Conservation (phyloP, 2,888 invertebrate genomes). For the Heliconius charithonia region DNA sequence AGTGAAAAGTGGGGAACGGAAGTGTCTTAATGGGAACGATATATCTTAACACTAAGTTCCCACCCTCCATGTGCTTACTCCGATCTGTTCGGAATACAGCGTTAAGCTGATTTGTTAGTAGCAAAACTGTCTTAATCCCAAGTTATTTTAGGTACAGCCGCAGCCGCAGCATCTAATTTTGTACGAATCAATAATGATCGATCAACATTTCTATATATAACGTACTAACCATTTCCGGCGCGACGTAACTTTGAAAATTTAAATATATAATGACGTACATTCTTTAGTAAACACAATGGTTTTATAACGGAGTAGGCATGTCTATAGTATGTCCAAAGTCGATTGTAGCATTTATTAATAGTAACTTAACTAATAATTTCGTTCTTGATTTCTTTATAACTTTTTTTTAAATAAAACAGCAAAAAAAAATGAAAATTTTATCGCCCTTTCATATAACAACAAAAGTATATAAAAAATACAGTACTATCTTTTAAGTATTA, state of each 20-base stretch:
- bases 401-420: too few species aligned
- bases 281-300: background rate
- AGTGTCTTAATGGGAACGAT: too few species aligned
- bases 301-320: background rate
- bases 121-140: slow-evolving; percentile 5
- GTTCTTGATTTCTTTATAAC: too few species aligned
- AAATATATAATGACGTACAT: slow-evolving; percentile 1
- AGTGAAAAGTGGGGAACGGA: too few species aligned
- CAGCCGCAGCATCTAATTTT: slow-evolving; percentile 36
- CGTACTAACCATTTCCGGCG: background rate
- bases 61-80: too few species aligned
- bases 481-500: background rate
- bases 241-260: background rate
- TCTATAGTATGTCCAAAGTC: background rate
- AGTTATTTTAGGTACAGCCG: slow-evolving; percentile 27
- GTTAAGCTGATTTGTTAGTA: background rate
- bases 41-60: too few species aligned
- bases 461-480: background rate
- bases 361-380: too few species aligned
- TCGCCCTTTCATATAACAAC: background rate
- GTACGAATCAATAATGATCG: slow-evolving; percentile 37
- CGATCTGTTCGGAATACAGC: too few species aligned
- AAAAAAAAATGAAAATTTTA: background rate
- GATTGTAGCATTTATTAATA: background rate
- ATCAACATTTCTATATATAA: slow-evolving; percentile 24